Base-by-base conservation (phyloP, 2,113 vertebrate species). In the Mormyrus iriodes region DNA sequence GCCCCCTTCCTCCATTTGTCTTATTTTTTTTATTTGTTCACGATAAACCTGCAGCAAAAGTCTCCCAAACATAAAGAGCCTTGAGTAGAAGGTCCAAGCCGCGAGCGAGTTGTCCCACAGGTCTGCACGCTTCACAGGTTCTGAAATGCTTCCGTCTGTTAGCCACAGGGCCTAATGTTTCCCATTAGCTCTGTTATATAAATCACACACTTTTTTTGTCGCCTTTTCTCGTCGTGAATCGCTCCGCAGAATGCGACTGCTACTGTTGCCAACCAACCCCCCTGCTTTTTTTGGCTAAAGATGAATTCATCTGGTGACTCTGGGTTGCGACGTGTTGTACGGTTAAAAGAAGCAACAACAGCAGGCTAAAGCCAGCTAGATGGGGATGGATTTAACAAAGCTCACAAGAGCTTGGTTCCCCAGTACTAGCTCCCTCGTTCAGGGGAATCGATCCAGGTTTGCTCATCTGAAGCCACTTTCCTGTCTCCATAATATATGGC, bases 401-500 rank as follows among this genome's bases (percentile, higher is more conserved):
- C 15, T 76, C 7, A 76, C 35, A 17, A 35, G 69, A 39, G 69
- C 69, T 31, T 19, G 27, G 31, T 5, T 5, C 12, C 73, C 73
- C 73, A 5, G 10, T 39, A 39, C 12, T 44, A 76, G 21, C 17
- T 5, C n/a, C 53, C 44, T 86, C 53, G 21, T 42, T 46, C 31
- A 46, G 46, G 79, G 52, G 24, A 85, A 89, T 89, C 88, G n/a
- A 24, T 69, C 44, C 24, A 10, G 83, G 53, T 27, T 46, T 15
- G 21, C 42, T 86, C 17, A 86, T 61, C 42, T 79, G 46, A 88
- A 27, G 21, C 46, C 10, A 3, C 35, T 86, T 48, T 24, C 27
- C 27, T 53, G 27, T 89, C 92, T 90, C 92, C 65, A 17, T 90
- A 55, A 88, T 88, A 49, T 90, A 91, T 90, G 88, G 92, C 87